Evolutionary conservation across 2,888 invertebrate genomes (phyloP).

Genomic region (Globia sparganii): DNA sequence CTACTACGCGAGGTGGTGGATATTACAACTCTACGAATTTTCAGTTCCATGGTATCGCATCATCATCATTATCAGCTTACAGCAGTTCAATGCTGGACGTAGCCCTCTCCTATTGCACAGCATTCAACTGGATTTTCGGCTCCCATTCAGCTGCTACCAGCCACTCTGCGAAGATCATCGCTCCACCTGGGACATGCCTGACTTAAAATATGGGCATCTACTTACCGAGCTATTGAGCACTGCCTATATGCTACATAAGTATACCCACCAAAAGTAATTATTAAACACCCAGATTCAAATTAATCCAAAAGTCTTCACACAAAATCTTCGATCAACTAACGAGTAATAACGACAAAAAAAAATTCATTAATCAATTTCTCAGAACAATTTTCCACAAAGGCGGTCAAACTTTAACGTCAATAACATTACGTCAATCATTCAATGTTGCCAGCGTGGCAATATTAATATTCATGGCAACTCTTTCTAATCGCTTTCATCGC

Average conservation of each 20-base stretch:
- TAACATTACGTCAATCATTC: slow-evolving; percentile 20
- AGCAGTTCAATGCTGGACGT: background rate
- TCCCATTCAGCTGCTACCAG: background rate
- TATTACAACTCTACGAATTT: background rate
- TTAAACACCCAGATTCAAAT: background rate
- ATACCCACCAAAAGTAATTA: background rate
- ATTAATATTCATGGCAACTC: slow-evolving; percentile 38
- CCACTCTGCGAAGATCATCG: too few species aligned
- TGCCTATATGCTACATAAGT: background rate
- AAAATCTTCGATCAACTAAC: background rate
- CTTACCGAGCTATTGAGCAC: too few species aligned
- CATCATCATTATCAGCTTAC: background rate
- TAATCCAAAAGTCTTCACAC: background rate
- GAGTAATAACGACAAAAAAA: background rate
- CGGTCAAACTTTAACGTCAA: slow-evolving; percentile 30
- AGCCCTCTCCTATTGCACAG: background rate
- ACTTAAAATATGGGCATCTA: background rate
- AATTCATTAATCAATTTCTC: background rate
- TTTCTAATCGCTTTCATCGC: slow-evolving; percentile 8
- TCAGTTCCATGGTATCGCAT: background rate
- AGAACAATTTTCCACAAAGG: slow-evolving; percentile 12
- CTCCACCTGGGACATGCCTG: background rate
- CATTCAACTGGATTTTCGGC: background rate
- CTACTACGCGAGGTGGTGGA: background rate
- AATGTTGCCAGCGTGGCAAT: background rate